Base-by-base conservation (phyloP, 2,113 vertebrate species). In the Tragelaphus scriptus region DNA sequence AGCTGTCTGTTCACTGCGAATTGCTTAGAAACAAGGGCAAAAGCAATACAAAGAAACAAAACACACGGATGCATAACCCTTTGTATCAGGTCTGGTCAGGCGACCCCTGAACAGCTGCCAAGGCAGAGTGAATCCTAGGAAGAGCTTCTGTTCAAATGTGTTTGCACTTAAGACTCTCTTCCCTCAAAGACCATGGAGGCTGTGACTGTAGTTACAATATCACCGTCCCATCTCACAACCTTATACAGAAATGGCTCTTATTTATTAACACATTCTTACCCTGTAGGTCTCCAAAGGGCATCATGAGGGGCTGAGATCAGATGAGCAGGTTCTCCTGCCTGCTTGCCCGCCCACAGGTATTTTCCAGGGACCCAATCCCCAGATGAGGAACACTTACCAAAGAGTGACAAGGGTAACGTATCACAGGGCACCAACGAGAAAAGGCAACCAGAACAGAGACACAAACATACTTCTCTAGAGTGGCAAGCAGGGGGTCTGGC, bases 401-500 rank as follows among this genome's bases (percentile, higher is more conserved):
- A 30, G 85, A 88, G 55, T 86, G 56, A 85, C 10, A 30, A 88
- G 4, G 30, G 86, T 13, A 95, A 92, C 40, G 75, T 26, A 79
- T 55, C 55, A 59, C 63, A 94, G 1, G 51, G 85, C 44, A 59
- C 15, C 75, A 71, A 85, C 21, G 14, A 2, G 10, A 93, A 92
- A 17, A 89, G 65, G 61, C 9, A 75, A 93, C 59, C 79, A 91
- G 32, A 63, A 86, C 40, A 71, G 21, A 61, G 71, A 12, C 51
- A 71, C 21, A 40, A 94, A 98, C 99, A 55, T 99, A 99, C 99
- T 99, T 99, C 98, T 99, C 99, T 98, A 99, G 99, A 95, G 99
- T 99, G 98, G 99, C 99, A 94, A 99, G 99, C 97, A 99, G 99
- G 30, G 99, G 99, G 89, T 99, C 99, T 25, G 99, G 99, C 85